Conservation (phyloP, 2,797 vertebrate genomes). For the Otolemur crassicaudatus region DNA sequence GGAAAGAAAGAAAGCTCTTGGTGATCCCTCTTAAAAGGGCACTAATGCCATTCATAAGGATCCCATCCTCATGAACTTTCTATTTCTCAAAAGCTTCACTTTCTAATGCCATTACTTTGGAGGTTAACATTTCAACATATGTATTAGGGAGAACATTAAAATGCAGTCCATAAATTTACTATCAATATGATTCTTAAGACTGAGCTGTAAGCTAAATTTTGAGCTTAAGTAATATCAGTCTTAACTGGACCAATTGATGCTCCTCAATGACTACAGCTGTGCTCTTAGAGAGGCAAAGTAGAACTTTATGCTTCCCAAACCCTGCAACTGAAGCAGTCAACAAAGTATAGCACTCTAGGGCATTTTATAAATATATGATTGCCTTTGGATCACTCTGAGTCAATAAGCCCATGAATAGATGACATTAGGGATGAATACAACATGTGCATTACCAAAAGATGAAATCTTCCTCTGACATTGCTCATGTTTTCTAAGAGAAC, state of each 20-base stretch:
- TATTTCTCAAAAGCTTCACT: background rate
- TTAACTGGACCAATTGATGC: background rate
- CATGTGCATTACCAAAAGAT: background rate
- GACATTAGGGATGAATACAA: background rate
- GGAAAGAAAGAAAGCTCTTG: background rate
- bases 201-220: background rate
- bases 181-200: background rate
- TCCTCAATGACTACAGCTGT: background rate
- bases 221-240: background rate
- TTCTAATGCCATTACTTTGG: no score
- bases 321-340: background rate
- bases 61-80: background rate
- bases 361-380: background rate
- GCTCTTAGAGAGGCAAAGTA: fast-evolving
- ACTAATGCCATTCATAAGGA: background rate
- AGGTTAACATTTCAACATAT: background rate
- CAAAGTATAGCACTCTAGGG: background rate
- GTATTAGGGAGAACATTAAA: background rate
- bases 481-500: background rate
- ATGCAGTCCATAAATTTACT: background rate
- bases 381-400: background rate
- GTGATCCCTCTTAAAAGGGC: background rate
- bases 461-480: background rate
- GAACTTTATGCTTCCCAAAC: background rate
- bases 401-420: background rate